Conservation (phyloP, 2,888 invertebrate genomes). For the Adelognathus sp. region DNA sequence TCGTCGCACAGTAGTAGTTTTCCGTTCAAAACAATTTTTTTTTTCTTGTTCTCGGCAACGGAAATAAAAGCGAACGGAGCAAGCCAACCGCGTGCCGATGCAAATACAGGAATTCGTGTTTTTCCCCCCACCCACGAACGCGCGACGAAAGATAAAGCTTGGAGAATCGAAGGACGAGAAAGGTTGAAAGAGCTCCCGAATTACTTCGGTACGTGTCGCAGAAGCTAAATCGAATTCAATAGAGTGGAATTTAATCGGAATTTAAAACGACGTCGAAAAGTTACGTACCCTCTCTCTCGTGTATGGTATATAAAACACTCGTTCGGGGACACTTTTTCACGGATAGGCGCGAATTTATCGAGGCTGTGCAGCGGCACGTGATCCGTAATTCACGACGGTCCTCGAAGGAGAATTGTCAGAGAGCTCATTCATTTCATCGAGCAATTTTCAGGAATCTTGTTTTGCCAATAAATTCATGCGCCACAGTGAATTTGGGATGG, state of each 20-base stretch:
- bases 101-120: constrained; percentile 44
- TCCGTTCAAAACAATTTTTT: neutral
- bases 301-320: constrained; percentile 9
- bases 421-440: neutral
- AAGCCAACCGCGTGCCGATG: constrained; percentile 35
- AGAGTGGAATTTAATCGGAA: constrained; percentile 55
- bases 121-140: constrained; percentile 22
- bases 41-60: neutral
- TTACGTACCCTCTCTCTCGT: constrained; percentile 4
- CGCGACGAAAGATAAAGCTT: constrained; percentile 26
- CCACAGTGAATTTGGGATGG: neutral
- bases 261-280: constrained; percentile 45
- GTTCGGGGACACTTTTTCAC: constrained; percentile 5
- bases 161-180: constrained; percentile 23
- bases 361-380: neutral
- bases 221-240: constrained; percentile 57
- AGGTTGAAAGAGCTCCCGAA: constrained; percentile 35
- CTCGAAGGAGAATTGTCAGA: neutral
- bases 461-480: neutral
- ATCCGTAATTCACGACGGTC: neutral
- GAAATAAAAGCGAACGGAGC: constrained; percentile 2
- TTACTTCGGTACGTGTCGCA: constrained; percentile 49
- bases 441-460: constrained; percentile 5
- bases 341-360: neutral
- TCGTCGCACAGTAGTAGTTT: neutral